Conservation (phyloP, 2,113 vertebrate genomes). For the Heterotis niloticus region DNA sequence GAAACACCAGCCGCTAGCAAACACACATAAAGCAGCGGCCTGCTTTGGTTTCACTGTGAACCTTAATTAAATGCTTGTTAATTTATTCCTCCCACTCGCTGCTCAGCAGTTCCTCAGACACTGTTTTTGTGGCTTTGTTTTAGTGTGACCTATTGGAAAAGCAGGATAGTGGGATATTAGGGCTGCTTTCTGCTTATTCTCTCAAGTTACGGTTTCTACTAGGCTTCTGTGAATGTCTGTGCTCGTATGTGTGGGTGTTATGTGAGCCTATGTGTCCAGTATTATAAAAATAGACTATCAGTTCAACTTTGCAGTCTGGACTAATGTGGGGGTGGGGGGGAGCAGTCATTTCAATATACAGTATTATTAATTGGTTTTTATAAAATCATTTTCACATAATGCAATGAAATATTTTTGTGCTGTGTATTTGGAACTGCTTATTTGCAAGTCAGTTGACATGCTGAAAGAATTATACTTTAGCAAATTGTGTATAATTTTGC, state of each 20-base stretch:
- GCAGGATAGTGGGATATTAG: too few species aligned
- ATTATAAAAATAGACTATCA: too few species aligned
- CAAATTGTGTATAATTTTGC: too few species aligned
- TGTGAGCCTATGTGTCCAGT: not conserved
- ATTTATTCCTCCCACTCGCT: constrained; percentile 7
- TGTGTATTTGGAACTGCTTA: too few species aligned
- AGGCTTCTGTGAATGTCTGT: not conserved
- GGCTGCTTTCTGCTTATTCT: not conserved
- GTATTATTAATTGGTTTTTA: too few species aligned
- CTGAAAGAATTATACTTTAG: too few species aligned
- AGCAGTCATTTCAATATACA: too few species aligned
- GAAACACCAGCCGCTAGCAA: not conserved
- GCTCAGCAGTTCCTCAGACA: not conserved
- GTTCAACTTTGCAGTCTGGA: too few species aligned
- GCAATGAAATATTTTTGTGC: too few species aligned
- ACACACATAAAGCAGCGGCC: not conserved
- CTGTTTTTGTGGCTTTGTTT: not conserved
- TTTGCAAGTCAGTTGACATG: too few species aligned
- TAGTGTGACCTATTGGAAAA: not conserved
- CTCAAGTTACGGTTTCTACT: not conserved
- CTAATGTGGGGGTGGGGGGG: too few species aligned
- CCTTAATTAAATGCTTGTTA: constrained; percentile 18
- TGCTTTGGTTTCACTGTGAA: not conserved
- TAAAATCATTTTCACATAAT: too few species aligned
- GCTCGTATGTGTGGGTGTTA: constrained; percentile 5